These are phyloP conservation scores for Pleuronectes platessa DNA, from an alignment of 2,113 vertebrate species.

Conservation along the genomic window DNA sequence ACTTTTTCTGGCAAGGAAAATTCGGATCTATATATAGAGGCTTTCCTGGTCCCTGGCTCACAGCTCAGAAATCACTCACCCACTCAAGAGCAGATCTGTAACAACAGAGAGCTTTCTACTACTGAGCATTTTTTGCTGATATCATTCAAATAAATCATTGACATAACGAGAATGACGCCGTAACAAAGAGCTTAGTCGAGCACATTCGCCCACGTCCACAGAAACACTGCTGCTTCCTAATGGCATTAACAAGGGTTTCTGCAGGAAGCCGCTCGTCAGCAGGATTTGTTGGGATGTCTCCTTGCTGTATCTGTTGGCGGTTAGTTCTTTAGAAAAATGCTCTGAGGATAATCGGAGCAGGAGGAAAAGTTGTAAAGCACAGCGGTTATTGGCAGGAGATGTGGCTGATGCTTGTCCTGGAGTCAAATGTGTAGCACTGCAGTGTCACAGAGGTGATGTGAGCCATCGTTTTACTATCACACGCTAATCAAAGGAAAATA, in stretches of 20 bases:
- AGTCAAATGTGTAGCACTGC: not conserved
- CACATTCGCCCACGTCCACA: slow-evolving; percentile 45
- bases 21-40: not conserved
- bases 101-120: slow-evolving; percentile 10
- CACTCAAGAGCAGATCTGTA: slow-evolving; percentile 8
- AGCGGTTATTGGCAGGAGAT: slow-evolving; percentile 18
- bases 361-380: slow-evolving; percentile 19
- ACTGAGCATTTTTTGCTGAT: slow-evolving; percentile 6
- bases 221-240: slow-evolving; percentile 42
- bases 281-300: slow-evolving; percentile 19
- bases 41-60: not conserved
- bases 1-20: no score
- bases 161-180: slow-evolving; percentile 29
- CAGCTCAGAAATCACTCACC: slow-evolving; percentile 14
- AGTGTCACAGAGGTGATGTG: not conserved
- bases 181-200: slow-evolving; percentile 38
- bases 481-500: not conserved
- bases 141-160: slow-evolving; percentile 27
- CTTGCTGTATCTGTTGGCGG: slow-evolving; percentile 23
- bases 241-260: slow-evolving; percentile 34
- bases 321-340: slow-evolving; percentile 33
- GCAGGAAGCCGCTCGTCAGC: slow-evolving; percentile 46
- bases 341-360: not conserved
- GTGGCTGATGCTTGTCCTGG: not conserved
- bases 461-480: not conserved